Conservation (phyloP, 2,113 vertebrate species). For the Carassius auratus region DNA sequence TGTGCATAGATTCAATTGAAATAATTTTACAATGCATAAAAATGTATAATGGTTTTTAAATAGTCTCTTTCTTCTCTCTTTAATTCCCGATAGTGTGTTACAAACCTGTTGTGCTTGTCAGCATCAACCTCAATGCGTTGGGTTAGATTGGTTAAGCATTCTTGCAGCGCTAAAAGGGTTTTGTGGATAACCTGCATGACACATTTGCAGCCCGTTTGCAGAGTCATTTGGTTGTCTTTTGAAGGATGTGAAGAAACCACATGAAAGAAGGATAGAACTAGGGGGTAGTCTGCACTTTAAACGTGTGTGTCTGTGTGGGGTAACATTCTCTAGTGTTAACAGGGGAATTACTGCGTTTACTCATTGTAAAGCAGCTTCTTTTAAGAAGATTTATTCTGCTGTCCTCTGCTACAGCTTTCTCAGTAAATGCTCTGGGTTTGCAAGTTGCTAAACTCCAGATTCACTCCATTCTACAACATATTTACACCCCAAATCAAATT, state of each 20-base stretch:
- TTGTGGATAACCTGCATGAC: slow-evolving; percentile 34
- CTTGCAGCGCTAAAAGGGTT: neutral
- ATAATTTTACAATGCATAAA: neutral
- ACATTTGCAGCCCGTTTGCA: slow-evolving; percentile 19
- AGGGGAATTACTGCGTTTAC: slow-evolving; percentile 41
- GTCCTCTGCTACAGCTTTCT: neutral
- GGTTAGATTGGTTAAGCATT: slow-evolving; percentile 22
- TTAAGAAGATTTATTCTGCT: slow-evolving; percentile 29
- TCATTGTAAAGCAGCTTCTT: slow-evolving; percentile 19
- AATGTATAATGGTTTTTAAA: neutral
- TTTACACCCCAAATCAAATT: neutral
- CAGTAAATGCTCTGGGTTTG: neutral
- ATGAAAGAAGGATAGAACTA: slow-evolving; percentile 22
- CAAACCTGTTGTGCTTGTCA: neutral
- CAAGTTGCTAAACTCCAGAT: neutral
- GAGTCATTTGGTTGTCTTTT: slow-evolving; percentile 37
- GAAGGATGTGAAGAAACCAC: slow-evolving; percentile 46
- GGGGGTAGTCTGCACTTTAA: neutral
- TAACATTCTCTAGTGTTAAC: slow-evolving; percentile 29
- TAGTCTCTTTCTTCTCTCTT: neutral
- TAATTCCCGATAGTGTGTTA: neutral
- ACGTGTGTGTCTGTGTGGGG: neutral
- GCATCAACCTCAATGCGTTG: neutral
- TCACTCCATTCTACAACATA: neutral
- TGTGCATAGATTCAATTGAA: neutral